phyloP scores from a whole-genome alignment of 1,140 invertebrate species.

The Lepidostoma basale region DNA sequence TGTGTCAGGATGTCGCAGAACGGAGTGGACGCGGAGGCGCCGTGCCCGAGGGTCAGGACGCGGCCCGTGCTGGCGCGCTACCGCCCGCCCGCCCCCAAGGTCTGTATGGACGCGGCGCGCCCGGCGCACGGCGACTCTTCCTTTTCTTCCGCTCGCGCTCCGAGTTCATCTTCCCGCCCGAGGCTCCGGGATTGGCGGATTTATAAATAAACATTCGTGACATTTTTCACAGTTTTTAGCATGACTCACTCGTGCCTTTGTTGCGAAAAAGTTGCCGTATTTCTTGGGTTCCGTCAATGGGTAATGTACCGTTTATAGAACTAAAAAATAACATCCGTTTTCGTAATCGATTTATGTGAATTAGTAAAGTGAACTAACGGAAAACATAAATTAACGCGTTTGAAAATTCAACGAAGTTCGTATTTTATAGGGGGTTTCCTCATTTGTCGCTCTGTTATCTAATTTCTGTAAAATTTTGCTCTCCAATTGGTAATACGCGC shows the following conservation, averaged over 20 bases:
- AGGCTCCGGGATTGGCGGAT: conserved; percentile 2
- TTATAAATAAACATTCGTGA: conserved; percentile 7
- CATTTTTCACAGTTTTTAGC: conserved; percentile 2
- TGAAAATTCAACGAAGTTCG: too few species aligned
- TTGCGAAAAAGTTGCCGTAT: conserved; percentile 4
- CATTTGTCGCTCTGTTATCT: too few species aligned
- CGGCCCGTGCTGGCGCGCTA: conserved; percentile 42
- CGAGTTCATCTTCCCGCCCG: neutral
- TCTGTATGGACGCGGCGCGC: conserved; percentile 33
- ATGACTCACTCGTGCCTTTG: conserved; percentile 25
- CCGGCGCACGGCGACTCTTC: neutral
- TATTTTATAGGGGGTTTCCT: too few species aligned
- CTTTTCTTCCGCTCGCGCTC: neutral
- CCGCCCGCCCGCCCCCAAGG: conserved; percentile 36
- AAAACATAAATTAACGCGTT: too few species aligned
- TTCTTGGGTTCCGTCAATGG: conserved; percentile 5
- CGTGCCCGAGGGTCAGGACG: conserved; percentile 29
- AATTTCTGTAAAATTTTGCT: neutral
- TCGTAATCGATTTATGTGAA: too few species aligned
- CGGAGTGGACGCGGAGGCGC: conserved; percentile 25
- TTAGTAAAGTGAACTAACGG: too few species aligned
- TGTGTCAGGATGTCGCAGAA: conserved; percentile 25
- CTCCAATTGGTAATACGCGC: neutral
- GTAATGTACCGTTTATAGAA: conserved; percentile 16
- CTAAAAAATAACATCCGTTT: too few species aligned